Evolutionary conservation across 2,888 invertebrate species (phyloP), one percentile per base, ranked within the genome.

Genomic region (Thecocarcelia acutangulata): DNA sequence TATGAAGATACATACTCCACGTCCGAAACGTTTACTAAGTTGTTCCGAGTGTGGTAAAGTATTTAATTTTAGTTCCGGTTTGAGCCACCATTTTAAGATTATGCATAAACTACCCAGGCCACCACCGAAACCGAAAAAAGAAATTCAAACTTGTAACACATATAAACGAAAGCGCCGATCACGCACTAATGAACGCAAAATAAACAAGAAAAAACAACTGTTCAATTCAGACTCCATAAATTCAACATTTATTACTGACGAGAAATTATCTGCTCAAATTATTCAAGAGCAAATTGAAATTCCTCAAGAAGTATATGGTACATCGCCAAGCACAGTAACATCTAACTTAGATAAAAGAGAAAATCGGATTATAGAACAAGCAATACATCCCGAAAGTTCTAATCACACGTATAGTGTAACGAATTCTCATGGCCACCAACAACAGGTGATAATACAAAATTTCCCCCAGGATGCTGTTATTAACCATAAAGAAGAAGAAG

Each of bases 1-100:
- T 59, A 85, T 85, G 85, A 85, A 85, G 73, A 85, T 84, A 8
- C 85, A 85, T 72, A 83, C 84, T 8, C 85, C 85, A 4, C 81
- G 85, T 0, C 85, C 85, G 0, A 84, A 83, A 50, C 83, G 84
- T 19, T 44, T 85, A 37, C 74, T 84, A 2, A 80, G 74, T n/a
- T 85, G 85, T 72, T 80, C 84, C 0, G 83, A 79, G 11, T 85
- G 85, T 72, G 85, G 84, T 4, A 85, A 85, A 80, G 78, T 83
- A 5, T 85, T 85, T 63, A 84, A 85, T 66, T 85, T 85, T 33
- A 85, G 85, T 68, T 85, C 85, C 5, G 85, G 84, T 0, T 68
- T 85, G 2, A 85, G 85, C 33, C 85, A 84, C 56, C 85, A 85
- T 42, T 84, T 83, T 24, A 84, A 84, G 81, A 77, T 85, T 19